Base-by-base conservation (phyloP, 2,888 invertebrate species). In the Oscheius myriophilus region DNA sequence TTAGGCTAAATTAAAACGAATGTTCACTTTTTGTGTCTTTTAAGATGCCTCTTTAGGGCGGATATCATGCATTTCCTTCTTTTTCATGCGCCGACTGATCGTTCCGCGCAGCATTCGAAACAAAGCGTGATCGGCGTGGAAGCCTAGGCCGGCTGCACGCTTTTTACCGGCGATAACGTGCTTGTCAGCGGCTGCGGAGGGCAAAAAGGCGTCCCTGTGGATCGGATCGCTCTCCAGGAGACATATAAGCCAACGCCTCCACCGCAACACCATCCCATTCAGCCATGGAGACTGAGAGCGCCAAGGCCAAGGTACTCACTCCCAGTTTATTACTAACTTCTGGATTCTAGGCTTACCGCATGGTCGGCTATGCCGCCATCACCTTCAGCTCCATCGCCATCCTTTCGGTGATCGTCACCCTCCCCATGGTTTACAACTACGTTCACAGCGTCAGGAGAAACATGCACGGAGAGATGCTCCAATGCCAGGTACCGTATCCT, bases 291-390 rank as follows among this genome's bases (percentile, higher is more conserved):
- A 41, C 57, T 16, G 66, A 66, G 18, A 66, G 57, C 66, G 58
- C 46, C 66, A 66, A 66, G 43, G 57, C 57, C 33, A 66, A 66
- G 66, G 66, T 66, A 41, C 7, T 39, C 68, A 9, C 26, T 43
- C 26, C 26, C 7, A 18, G n/a, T 2, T 11, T 14, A n/a, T 41
- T 39, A n/a, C n/a, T n/a, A n/a, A n/a, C n/a, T n/a, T n/a, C n/a
- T n/a, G n/a, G n/a, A n/a, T n/a, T n/a, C 33, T n/a, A 76, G 76
- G 76, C 76, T 26, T 76, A 76, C 55, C 76, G 73, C 21, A 66
- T 74, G 14, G 72, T 76, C 65, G 76, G 76, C 18, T 76, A 76
- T 55, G 70, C 76, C 9, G 76, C 76, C 18, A 73, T 73, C 43
- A 76, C 76, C 16, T 76, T 76, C 68, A 73, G 73, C n/a, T 67